phyloP scores from a whole-genome alignment of 2,113 vertebrate genomes.

The Ariopsis seemanni region DNA sequence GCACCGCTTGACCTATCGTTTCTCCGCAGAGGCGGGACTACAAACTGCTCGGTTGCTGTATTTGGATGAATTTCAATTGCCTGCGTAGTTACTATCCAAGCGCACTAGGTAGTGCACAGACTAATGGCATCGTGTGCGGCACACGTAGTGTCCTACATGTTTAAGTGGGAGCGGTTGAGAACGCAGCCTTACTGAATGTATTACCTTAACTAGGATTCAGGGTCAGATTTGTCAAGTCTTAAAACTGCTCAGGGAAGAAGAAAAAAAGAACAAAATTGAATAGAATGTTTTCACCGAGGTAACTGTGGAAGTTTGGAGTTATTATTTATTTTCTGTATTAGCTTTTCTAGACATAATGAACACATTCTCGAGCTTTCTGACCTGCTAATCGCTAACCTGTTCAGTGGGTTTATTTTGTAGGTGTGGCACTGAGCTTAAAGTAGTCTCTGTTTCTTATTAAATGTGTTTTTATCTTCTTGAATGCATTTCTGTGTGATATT shows the following conservation, averaged over 20 bases:
- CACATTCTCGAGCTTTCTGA: not conserved
- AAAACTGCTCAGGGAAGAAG: not conserved
- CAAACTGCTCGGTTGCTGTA: too few relatives aligned
- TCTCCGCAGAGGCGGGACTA: too few relatives aligned
- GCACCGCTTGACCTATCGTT: too few relatives aligned
- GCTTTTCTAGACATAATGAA: not conserved
- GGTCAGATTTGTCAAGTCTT: not conserved
- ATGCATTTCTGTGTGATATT: not conserved
- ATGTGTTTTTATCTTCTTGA: not conserved
- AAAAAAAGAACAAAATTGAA: not conserved
- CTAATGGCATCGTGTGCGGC: not conserved
- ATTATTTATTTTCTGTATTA: not conserved
- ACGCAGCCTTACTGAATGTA: not conserved
- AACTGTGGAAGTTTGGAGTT: not conserved
- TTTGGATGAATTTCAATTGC: not conserved
- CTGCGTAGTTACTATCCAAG: not conserved
- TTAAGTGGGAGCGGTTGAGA: not conserved
- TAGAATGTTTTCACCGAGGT: conserved; percentile 33
- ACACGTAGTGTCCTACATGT: not conserved
- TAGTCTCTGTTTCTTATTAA: too few relatives aligned
- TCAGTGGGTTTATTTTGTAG: not conserved
- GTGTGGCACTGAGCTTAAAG: not conserved
- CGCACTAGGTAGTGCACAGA: not conserved
- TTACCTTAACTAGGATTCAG: too few relatives aligned
- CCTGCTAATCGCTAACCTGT: not conserved